Base-by-base conservation (phyloP, 2,113 vertebrate species). In the Pantherophis guttatus region DNA sequence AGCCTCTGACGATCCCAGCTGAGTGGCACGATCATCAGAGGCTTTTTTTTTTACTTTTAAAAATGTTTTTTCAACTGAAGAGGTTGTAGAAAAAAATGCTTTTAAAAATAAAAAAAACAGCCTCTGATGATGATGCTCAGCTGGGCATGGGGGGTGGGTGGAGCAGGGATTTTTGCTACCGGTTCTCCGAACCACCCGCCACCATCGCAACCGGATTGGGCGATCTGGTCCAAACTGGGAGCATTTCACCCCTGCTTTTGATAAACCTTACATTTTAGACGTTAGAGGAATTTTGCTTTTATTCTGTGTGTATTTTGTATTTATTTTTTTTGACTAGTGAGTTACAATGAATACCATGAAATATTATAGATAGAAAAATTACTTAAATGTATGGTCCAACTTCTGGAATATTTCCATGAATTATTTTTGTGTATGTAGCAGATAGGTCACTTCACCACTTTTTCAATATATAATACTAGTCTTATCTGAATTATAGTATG, bases 221-320 rank as follows among this genome's bases (percentile, higher is more conserved):
- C 4, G 44, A 48, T 48, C 44, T 0, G 44, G 44, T 48, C 44
- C 3, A 48, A 48, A 48, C 44, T 48, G 44, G 44, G 44, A 48
- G 44, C 44, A 48, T 48, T 48, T 48, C 44, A 48, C 44, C 44
- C 44, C 3, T 94, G 85, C 92, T 95, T 9, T 62, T 93, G 58
- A 89, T 94, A 0, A 3, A 89, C 87, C 91, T 17, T 95, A 17
- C 1, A 9, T 50, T 91, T 89, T 81, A 86, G 91, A 92, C 92
- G 88, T 92, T 86, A 0, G 81, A 65, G 44, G 91, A 15, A 87
- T 94, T 53, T 54, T 8, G 23, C 58, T 96, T 70, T 94, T 96
- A 75, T 50, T 21, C 0, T 87, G 3, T 81, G n/a, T 29, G 48
- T 39, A 81, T 33, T 39, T 93, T 9, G 2, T 11, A 11, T 54